A percentile compares a stretch with the other conserved stretches of the same genome.
phyloP scores from a whole-genome alignment of 2,113 vertebrate species.

The Oncorhynchus clarkii region DNA sequence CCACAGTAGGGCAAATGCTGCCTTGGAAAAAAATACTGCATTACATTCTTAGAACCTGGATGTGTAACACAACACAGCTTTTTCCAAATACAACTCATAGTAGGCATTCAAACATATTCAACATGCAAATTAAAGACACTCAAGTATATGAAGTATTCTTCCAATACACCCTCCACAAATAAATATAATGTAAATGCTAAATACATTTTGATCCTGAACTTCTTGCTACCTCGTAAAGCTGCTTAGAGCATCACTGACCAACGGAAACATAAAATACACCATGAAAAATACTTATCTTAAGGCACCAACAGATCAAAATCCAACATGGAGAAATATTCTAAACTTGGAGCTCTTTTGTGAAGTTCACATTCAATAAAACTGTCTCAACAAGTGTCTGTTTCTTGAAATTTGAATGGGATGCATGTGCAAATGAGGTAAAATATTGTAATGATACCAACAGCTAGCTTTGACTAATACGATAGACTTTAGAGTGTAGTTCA shows the following conservation, averaged over 20 bases:
- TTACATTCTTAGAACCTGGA: conserved; percentile 24
- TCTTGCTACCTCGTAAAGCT: conserved; percentile 36
- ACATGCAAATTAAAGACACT: conserved; percentile 43
- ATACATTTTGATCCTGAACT: not conserved
- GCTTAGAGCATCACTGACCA: conserved; percentile 28
- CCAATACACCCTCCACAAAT: not conserved
- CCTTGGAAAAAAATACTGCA: conserved; percentile 33
- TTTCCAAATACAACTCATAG: conserved; percentile 1
- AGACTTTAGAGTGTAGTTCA: not conserved
- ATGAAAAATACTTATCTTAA: conserved; percentile 61
- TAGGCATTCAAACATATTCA: conserved; percentile 23
- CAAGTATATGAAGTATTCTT: not conserved
- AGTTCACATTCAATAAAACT: conserved; percentile 22
- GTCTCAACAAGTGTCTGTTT: conserved; percentile 15
- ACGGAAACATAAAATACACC: conserved; percentile 20
- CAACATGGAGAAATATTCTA: conserved; percentile 27
- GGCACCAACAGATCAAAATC: conserved; percentile 66
- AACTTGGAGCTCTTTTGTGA: conserved; percentile 16
- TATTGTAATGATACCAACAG: not conserved
- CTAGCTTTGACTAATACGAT: not conserved
- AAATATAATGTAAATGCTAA: not conserved
- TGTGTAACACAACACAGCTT: conserved; percentile 18
- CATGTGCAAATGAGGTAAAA: conserved; percentile 45
- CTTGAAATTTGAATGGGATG: conserved; percentile 23
- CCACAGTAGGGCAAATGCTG: conserved; percentile 2